These are phyloP conservation scores for Coregonus clupeaformis DNA, from an alignment of 2,113 vertebrate species.

Conservation along the genomic window DNA sequence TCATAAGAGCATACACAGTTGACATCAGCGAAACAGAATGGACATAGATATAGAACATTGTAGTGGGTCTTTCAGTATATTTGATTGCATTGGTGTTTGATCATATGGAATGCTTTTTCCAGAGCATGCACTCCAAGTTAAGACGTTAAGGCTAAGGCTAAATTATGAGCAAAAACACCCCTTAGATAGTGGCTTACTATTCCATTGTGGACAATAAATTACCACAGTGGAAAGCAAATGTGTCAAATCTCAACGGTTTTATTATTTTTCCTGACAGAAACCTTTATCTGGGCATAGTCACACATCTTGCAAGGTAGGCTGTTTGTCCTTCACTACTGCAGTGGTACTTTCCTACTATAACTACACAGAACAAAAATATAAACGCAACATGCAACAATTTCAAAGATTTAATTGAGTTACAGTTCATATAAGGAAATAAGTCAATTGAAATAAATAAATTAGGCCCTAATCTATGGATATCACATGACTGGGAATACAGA, in stretches of 20 bases:
- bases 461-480: no score
- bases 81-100: background rate
- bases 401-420: no score
- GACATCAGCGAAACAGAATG: background rate
- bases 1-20: constrained; percentile 7
- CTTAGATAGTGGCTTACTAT: background rate
- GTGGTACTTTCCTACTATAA: background rate
- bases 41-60: background rate
- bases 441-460: no score
- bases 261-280: constrained; percentile 67
- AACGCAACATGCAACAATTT: no score
- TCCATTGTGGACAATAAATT: background rate
- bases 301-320: constrained; percentile 75
- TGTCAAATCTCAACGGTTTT: constrained; percentile 19
- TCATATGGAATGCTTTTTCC: background rate
- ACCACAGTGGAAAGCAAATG: background rate
- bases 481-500: no score
- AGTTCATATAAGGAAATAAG: no score
- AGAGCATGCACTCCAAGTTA: background rate
- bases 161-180: background rate
- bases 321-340: constrained; percentile 3
- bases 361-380: no score
- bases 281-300: constrained; percentile 74
- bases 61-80: background rate
- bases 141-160: no score